Evolutionary conservation across 1,140 invertebrate species (phyloP).

Genomic region (Drosophila pachea): DNA sequence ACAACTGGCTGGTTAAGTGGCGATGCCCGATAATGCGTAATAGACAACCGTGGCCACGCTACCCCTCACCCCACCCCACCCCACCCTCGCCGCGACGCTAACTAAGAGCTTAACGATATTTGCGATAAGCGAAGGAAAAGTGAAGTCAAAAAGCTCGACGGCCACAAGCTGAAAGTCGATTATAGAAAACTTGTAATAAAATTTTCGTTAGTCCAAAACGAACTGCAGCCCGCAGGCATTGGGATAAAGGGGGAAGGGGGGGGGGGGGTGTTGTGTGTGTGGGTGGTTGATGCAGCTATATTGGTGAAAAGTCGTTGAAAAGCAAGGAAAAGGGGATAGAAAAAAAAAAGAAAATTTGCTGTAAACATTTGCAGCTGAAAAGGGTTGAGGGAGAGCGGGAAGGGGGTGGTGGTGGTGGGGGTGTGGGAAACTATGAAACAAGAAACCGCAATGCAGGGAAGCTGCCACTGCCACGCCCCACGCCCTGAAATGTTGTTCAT

Average conservation of each 20-base stretch:
- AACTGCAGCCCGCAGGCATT: slow-evolving; percentile 41
- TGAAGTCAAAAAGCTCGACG: slow-evolving; percentile 26
- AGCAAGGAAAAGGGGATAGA: not conserved
- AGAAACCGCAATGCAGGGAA: slow-evolving; percentile 41
- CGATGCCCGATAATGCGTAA: too few relatives aligned
- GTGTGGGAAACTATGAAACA: slow-evolving; percentile 63
- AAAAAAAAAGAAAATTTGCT: slow-evolving; percentile 26
- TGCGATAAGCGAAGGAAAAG: slow-evolving; percentile 34
- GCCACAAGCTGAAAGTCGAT: slow-evolving; percentile 63
- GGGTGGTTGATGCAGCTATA: slow-evolving; percentile 11
- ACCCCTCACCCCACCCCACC: too few relatives aligned
- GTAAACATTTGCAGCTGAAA: slow-evolving; percentile 8
- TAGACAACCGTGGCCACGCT: too few relatives aligned
- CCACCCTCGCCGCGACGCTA: not conserved
- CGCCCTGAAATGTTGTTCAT: too few relatives aligned
- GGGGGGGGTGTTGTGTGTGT: not conserved
- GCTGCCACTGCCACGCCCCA: too few relatives aligned
- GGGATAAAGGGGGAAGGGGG: not conserved
- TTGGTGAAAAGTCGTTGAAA: slow-evolving; percentile 16
- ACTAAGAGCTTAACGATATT: slow-evolving; percentile 56
- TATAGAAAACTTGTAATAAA: slow-evolving; percentile 73
- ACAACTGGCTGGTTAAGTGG: too few relatives aligned
- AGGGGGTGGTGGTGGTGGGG: not conserved
- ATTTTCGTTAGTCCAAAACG: slow-evolving; percentile 69
- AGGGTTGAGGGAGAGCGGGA: not conserved